Base-by-base conservation (phyloP, 1,140 invertebrate genomes). In the Drosophila orena region DNA sequence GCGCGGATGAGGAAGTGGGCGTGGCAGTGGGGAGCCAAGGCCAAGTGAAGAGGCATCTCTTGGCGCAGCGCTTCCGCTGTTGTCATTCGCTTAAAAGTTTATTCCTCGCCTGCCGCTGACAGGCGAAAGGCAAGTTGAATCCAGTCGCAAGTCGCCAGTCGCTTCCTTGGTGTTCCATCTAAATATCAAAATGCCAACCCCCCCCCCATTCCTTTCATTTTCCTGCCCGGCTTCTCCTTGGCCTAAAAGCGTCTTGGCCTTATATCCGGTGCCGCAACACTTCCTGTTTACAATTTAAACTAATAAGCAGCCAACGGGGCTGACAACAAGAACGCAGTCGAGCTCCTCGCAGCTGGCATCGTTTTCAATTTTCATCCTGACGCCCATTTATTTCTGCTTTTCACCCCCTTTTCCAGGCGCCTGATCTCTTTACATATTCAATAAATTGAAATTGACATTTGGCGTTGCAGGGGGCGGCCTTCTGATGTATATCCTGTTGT, bases 231-330 rank as follows among this genome's bases (percentile, higher is more conserved):
- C 49, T 22, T 8, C 34, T 38, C 34, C 20, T 56, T 66, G 46
- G 64, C 34, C 66, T 22, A 34, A 6, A 38, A 5, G 11, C 47
- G 30, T 34, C 53, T 57, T 69, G 49, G 38, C 50, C 57, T 80
- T 80, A 80, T 79, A 80, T 78, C 77, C 77, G 77, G 66, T 85
- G 80, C 84, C 79, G 66, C 83, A 83, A 78, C 68, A 74, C 84
- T 80, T 88, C 84, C 84, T 88, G 84, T 88, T 89, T 88, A 88
- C 84, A 72, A 88, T 79, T 84, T 89, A 89, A 88, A 80, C 84
- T 88, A 88, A 88, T 88, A 89, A 88, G 81, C 80, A 79, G 47
- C 76, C 83, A 59, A 76, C 55, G 64, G 55, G 44, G 54, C 35
- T 57, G 58, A 50, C 76, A 79, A 71, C 61, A 52, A 47, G 54